Evolutionary conservation across 2,113 vertebrate genomes (phyloP).

Genomic region (Lepisosteus osseus): DNA sequence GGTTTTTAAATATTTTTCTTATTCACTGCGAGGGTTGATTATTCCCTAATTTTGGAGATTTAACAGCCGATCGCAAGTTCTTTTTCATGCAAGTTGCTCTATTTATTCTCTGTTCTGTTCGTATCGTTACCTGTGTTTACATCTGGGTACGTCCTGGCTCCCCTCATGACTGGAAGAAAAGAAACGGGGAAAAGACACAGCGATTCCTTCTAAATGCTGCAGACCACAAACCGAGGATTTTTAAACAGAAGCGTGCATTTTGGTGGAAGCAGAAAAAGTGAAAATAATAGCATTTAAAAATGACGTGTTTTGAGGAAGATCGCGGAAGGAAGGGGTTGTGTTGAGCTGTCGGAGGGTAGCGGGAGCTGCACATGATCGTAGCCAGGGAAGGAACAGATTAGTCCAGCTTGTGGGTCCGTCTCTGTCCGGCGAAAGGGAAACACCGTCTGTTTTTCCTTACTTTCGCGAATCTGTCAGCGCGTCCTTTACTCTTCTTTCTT

Average conservation of each 20-base stretch:
- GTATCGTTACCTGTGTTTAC: conserved; percentile 77
- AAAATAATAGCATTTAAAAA: conserved; percentile 46
- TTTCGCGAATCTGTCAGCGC: conserved; percentile 48
- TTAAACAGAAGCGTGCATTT: conserved; percentile 49
- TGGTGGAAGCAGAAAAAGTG: conserved; percentile 35
- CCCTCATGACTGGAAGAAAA: conserved; percentile 68
- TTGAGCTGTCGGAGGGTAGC: conserved; percentile 52
- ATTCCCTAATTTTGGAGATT: conserved; percentile 44
- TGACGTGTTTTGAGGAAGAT: conserved; percentile 50
- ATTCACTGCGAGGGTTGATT: conserved; percentile 46
- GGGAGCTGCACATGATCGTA: conserved; percentile 60
- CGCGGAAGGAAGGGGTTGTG: conserved; percentile 37
- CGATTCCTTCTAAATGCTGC: conserved; percentile 59
- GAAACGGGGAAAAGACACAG: conserved; percentile 54
- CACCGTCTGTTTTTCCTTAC: conserved; percentile 38
- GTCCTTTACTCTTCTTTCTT: conserved; percentile 33
- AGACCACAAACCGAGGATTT: conserved; percentile 57
- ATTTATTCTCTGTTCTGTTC: conserved; percentile 51
- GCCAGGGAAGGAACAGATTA: conserved; percentile 64
- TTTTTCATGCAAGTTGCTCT: conserved; percentile 61
- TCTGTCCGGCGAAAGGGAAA: conserved; percentile 51
- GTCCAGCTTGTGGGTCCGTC: conserved; percentile 71
- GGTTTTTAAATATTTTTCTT: conserved; percentile 44
- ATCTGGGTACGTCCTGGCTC: conserved; percentile 71
- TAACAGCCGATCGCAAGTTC: conserved; percentile 49